Percentiles rank a stretch among this genome's conserved stretches.
phyloP scores from a whole-genome alignment of 1,140 invertebrate species.

The Calliopsis andreniformis region DNA sequence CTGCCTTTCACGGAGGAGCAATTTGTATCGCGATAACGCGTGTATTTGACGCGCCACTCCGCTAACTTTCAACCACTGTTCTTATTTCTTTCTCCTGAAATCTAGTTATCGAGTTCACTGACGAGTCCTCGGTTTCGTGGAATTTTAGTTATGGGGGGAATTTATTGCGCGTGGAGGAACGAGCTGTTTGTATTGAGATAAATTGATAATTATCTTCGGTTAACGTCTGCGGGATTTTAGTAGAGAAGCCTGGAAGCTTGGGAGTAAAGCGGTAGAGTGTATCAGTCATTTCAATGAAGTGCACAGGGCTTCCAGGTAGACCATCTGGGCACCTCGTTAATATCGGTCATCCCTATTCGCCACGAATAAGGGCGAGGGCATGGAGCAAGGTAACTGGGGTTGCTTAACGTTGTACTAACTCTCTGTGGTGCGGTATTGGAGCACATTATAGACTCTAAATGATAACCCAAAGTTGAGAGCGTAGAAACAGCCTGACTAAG shows the following conservation, averaged over 20 bases:
- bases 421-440: background rate
- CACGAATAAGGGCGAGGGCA: background rate
- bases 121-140: no score
- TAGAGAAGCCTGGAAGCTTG: background rate
- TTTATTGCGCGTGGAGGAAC: no score
- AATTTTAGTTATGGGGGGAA: no score
- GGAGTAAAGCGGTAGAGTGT: background rate
- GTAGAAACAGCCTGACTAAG: no score
- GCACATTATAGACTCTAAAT: background rate
- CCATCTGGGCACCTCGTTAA: background rate
- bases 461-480: background rate
- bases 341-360: background rate
- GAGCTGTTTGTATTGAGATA: no score
- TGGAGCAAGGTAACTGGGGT: background rate
- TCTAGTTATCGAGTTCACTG: background rate
- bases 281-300: background rate
- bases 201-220: no score
- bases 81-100: background rate
- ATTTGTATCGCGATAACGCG: background rate
- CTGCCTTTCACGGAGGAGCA: no score
- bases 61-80: background rate
- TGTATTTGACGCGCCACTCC: conserved; percentile 11
- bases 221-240: no score
- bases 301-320: background rate
- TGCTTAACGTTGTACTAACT: conserved; percentile 1